phyloP scores from a whole-genome alignment of 1,140 invertebrate species.

The Lordiphosa stackelbergi region DNA sequence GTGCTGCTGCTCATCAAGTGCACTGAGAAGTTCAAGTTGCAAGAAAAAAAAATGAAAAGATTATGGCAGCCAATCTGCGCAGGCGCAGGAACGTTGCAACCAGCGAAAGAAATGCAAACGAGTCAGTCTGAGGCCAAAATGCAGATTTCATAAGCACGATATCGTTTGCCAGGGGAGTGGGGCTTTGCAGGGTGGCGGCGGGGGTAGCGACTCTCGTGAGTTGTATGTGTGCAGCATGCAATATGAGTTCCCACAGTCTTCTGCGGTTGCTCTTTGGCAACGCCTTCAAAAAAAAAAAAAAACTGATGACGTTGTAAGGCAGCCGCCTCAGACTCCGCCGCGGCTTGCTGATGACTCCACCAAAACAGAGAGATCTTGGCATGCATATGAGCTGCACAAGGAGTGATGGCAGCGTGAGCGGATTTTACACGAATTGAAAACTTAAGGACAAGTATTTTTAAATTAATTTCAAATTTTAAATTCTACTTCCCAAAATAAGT shows the following conservation, averaged over 20 bases:
- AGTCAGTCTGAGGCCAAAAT: slow-evolving; percentile 47
- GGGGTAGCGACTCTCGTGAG: slow-evolving; percentile 15
- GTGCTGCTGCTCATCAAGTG: slow-evolving; percentile 45
- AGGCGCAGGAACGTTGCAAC: slow-evolving; percentile 16
- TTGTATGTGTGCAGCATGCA: slow-evolving; percentile 69
- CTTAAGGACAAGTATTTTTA: too few relatives aligned
- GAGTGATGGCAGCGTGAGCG: slow-evolving; percentile 5
- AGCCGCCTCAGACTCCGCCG: slow-evolving; percentile 24
- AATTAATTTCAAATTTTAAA: too few relatives aligned
- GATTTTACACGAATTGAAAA: neutral
- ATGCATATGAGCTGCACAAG: slow-evolving; percentile 61
- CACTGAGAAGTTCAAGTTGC: slow-evolving; percentile 40
- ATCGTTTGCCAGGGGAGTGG: slow-evolving; percentile 18
- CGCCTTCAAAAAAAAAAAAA: slow-evolving; percentile 49
- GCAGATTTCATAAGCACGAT: slow-evolving; percentile 72
- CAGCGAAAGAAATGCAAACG: slow-evolving; percentile 59
- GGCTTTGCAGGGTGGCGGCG: neutral
- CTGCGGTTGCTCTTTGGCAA: slow-evolving; percentile 68
- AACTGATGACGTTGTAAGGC: slow-evolving; percentile 73
- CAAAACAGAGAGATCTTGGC: slow-evolving; percentile 30
- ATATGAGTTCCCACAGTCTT: slow-evolving; percentile 70
- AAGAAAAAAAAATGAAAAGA: slow-evolving; percentile 39
- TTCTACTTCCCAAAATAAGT: too few relatives aligned
- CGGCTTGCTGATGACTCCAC: slow-evolving; percentile 7
- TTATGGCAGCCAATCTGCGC: slow-evolving; percentile 64